phyloP scores from a whole-genome alignment of 2,113 vertebrate genomes.

The Neofelis nebulosa region DNA sequence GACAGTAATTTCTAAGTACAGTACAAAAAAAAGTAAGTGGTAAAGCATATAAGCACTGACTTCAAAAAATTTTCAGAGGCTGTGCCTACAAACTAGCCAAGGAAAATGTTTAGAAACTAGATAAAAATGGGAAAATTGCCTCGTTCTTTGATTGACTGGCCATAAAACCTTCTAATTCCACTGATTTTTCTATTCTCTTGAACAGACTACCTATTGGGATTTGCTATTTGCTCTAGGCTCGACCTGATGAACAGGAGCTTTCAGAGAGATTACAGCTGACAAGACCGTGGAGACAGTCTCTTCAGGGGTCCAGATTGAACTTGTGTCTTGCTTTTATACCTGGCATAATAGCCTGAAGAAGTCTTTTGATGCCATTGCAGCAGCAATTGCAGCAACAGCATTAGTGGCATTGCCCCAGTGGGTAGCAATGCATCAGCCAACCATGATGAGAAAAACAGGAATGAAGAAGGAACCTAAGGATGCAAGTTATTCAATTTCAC shows the following conservation, averaged over 20 bases:
- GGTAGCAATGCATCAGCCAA: constrained; percentile 11
- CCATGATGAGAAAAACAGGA: neutral
- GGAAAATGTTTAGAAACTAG: constrained; percentile 72
- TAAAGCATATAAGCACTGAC: neutral
- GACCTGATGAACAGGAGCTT: constrained; percentile 62
- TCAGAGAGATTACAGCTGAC: constrained; percentile 58
- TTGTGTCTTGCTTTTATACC: constrained; percentile 26
- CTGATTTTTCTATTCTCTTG: constrained; percentile 74
- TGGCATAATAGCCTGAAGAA: constrained; percentile 9
- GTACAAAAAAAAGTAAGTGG: neutral
- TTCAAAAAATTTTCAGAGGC: constrained; percentile 5
- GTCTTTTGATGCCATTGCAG: neutral
- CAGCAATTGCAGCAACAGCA: neutral
- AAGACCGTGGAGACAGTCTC: constrained; percentile 7
- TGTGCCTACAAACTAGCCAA: neutral
- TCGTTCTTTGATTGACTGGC: constrained; percentile 55
- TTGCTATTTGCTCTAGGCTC: constrained; percentile 45
- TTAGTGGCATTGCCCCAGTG: constrained; percentile 29
- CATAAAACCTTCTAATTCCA: constrained; percentile 46
- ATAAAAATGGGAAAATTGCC: constrained; percentile 1
- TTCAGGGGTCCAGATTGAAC: constrained; percentile 52
- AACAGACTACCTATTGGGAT: constrained; percentile 59
- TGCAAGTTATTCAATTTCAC: neutral
- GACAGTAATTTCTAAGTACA: neutral
- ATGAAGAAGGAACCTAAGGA: neutral